phyloP scores from a whole-genome alignment of 2,113 vertebrate genomes.

The Hyaena hyaena region DNA sequence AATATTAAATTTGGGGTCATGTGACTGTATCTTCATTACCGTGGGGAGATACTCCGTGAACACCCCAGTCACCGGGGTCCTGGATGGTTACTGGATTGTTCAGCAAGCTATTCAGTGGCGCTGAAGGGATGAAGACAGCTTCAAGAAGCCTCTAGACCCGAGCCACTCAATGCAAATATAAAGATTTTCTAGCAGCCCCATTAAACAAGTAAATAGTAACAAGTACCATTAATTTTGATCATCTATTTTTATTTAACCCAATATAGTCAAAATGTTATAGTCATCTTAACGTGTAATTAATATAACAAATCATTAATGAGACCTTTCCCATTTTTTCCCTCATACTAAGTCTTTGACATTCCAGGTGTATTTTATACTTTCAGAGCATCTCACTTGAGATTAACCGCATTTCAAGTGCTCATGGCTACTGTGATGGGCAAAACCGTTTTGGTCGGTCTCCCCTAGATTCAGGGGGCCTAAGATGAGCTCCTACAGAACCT shows the following conservation, averaged over 20 bases:
- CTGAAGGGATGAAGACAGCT: not conserved
- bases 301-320: not conserved
- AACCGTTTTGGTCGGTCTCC: fast-evolving
- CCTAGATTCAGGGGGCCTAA: fast-evolving
- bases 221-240: not conserved
- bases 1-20: fast-evolving
- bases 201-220: not conserved
- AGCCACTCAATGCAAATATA: not conserved
- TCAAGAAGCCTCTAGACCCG: not conserved
- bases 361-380: not conserved
- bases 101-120: no score
- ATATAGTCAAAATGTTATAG: not conserved
- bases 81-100: not conserved
- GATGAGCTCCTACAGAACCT: not conserved
- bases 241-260: not conserved
- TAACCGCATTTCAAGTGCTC: fast-evolving
- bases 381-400: fast-evolving
- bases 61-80: fast-evolving
- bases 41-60: not conserved
- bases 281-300: not conserved
- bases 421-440: fast-evolving
- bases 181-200: not conserved
- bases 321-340: not conserved
- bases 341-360: not conserved
- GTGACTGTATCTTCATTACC: not conserved